Conservation (phyloP, 2,113 vertebrate genomes). For the Lichenostomus cassidix region DNA sequence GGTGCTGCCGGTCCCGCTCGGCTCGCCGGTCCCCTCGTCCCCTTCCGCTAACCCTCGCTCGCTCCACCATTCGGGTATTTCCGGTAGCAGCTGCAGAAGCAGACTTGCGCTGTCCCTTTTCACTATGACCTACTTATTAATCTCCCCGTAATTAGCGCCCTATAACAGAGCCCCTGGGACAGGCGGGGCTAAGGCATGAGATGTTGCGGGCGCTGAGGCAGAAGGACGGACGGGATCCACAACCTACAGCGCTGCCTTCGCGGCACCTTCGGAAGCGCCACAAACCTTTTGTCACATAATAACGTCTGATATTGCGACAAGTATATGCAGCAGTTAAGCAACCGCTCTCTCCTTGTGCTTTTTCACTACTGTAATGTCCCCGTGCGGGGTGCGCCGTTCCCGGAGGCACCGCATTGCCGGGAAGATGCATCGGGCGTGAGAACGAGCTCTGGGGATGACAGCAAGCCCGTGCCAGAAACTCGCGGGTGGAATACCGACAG, state of each 20-base stretch:
- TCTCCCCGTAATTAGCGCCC: not conserved
- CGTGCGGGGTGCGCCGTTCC: not conserved
- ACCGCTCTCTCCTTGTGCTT: no score
- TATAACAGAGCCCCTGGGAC: no score
- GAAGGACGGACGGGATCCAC: no score
- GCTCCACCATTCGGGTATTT: not conserved
- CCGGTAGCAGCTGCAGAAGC: not conserved
- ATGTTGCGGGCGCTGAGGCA: not conserved
- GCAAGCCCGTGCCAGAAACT: no score
- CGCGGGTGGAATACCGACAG: no score
- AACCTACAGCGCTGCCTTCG: not conserved
- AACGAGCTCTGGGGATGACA: no score
- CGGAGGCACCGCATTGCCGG: not conserved
- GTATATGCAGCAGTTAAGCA: no score
- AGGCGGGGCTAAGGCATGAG: no score
- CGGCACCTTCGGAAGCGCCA: not conserved
- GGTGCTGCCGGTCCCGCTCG: not conserved
- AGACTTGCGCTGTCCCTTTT: no score
- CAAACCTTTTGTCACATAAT: no score
- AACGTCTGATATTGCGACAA: no score
- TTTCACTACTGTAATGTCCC: not conserved
- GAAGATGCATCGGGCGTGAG: not conserved
- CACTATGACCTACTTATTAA: not conserved
- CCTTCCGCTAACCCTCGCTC: fast-evolving
- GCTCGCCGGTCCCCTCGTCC: no score